Percentiles rank a stretch among this genome's conserved stretches.
These are phyloP conservation scores for Limenitis arthemis DNA, from an alignment of 2,888 invertebrate species.

Conservation along the genomic window DNA sequence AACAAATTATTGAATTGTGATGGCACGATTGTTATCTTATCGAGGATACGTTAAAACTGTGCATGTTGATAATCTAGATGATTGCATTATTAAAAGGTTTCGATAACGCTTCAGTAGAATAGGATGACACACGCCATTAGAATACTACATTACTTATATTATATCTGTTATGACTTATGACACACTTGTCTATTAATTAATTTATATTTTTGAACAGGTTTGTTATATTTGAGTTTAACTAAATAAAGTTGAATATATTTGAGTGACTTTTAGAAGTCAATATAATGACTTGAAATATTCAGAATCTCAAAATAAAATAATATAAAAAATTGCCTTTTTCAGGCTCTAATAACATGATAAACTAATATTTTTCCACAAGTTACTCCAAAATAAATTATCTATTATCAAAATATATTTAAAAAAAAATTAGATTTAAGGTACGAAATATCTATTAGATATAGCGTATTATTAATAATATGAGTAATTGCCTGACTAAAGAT, in stretches of 20 bases:
- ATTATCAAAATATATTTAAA: too few species aligned
- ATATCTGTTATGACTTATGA: not conserved
- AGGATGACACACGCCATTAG: constrained; percentile 64
- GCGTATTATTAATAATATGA: not conserved
- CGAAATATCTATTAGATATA: too few species aligned
- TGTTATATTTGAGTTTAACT: too few species aligned
- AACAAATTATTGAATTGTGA: constrained; percentile 29
- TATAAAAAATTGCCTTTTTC: too few species aligned
- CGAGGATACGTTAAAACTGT: constrained; percentile 52
- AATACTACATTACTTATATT: constrained; percentile 43
- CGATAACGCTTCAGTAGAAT: constrained; percentile 52
- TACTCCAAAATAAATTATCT: too few species aligned
- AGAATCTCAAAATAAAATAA: too few species aligned
- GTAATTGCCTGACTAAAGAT: not conserved
- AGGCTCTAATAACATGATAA: too few species aligned
- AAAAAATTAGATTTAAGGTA: too few species aligned
- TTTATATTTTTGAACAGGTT: not conserved
- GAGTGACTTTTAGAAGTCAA: too few species aligned
- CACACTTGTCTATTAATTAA: not conserved
- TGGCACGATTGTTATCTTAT: constrained; percentile 44
- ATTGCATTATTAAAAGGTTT: constrained; percentile 61
- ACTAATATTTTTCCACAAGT: too few species aligned
- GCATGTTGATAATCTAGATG: constrained; percentile 65
- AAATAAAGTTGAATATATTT: too few species aligned
- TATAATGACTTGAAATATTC: too few species aligned